Percentiles rank a stretch among this genome's conserved stretches.
Evolutionary conservation across 2,113 vertebrate genomes (phyloP).

Genomic region (Loxodonta africana): DNA sequence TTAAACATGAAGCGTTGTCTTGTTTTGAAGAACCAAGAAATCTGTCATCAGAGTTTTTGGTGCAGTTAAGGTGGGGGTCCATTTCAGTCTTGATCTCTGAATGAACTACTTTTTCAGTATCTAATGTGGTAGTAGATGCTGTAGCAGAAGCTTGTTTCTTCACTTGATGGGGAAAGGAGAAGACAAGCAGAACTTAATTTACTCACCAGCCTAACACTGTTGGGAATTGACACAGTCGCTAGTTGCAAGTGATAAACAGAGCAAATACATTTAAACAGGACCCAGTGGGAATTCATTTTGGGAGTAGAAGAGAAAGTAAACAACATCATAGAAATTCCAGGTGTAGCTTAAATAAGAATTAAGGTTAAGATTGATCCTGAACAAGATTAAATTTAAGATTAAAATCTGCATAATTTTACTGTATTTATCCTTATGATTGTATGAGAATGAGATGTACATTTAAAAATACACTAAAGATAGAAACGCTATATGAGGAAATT

Average conservation of each 20-base stretch:
- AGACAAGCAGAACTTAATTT: constrained; percentile 73
- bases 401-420: constrained; percentile 46
- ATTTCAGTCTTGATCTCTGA: constrained; percentile 2
- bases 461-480: constrained; percentile 16
- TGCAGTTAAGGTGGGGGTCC: neutral
- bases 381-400: constrained; percentile 57
- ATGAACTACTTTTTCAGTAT: constrained; percentile 38
- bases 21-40: constrained; percentile 45
- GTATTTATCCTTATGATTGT: neutral
- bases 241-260: constrained; percentile 80
- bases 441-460: neutral
- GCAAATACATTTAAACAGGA: constrained; percentile 74
- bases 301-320: constrained; percentile 71
- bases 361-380: constrained; percentile 6
- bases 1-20: constrained; percentile 28
- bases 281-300: constrained; percentile 71
- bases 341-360: constrained; percentile 54
- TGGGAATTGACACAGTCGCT: constrained; percentile 75
- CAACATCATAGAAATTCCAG: constrained; percentile 70
- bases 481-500: constrained; percentile 15
- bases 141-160: constrained; percentile 41
- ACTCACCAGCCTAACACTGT: constrained; percentile 52
- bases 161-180: constrained; percentile 59
- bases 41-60: constrained; percentile 1
- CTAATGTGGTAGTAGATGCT: neutral